Conservation (phyloP, 2,113 vertebrate species). For the Pteropus alecto region DNA sequence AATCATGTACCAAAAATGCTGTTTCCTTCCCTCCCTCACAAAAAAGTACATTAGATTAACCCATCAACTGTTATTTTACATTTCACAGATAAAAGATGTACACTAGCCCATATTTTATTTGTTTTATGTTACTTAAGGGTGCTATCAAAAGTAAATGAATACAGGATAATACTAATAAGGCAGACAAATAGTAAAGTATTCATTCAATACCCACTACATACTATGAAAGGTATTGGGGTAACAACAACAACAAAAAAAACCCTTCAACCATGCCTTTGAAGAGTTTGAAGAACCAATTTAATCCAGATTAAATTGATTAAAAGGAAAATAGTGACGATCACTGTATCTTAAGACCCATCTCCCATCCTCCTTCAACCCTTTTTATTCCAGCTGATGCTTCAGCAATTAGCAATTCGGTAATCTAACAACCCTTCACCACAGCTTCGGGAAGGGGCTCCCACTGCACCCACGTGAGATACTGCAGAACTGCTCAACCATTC, state of each 20-base stretch:
- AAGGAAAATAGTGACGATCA: neutral
- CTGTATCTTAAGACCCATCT: neutral
- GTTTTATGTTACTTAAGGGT: neutral
- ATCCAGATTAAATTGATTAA: neutral
- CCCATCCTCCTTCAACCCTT: neutral
- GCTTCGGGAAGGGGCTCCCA: neutral
- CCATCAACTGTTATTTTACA: neutral
- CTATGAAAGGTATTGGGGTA: neutral
- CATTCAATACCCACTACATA: neutral
- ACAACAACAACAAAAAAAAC: neutral
- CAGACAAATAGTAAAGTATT: neutral
- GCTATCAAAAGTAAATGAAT: neutral
- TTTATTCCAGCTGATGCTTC: neutral
- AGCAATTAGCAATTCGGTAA: neutral
- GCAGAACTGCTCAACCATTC: neutral
- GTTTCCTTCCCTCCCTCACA: rapidly evolving
- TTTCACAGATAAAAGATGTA: neutral
- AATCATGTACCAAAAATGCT: neutral
- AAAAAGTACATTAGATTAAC: neutral
- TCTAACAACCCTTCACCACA: neutral
- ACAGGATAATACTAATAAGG: neutral
- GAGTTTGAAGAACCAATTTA: neutral
- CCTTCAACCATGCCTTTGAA: neutral
- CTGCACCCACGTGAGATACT: neutral
- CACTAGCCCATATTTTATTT: neutral